Conservation (phyloP, 2,113 vertebrate genomes). For the Vimba vimba region DNA sequence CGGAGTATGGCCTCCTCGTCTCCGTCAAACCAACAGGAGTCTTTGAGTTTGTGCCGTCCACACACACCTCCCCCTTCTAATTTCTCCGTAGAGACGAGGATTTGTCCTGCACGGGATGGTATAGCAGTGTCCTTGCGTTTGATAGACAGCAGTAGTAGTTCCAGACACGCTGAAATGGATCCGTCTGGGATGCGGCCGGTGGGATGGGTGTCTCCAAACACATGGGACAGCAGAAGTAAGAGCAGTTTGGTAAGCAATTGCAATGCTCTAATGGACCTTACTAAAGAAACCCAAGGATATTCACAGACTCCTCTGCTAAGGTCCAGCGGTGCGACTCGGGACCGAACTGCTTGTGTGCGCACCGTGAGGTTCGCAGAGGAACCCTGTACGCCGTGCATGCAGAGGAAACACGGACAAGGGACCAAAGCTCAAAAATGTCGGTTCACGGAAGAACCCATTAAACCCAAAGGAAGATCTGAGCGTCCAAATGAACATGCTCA, state of each 20-base stretch:
- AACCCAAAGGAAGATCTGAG: constrained; percentile 58
- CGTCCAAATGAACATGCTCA: constrained; percentile 63
- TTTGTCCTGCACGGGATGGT: constrained; percentile 70
- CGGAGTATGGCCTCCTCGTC: constrained; percentile 60
- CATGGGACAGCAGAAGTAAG: constrained; percentile 66
- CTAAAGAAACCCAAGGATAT: constrained; percentile 57
- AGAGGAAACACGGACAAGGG: constrained; percentile 70
- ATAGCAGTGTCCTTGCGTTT: constrained; percentile 68
- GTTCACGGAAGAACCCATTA: constrained; percentile 61
- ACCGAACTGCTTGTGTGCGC: constrained; percentile 59
- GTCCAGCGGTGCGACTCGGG: background rate
- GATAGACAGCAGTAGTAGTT: constrained; percentile 66
- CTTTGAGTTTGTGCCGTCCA: constrained; percentile 24
- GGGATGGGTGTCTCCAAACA: constrained; percentile 71
- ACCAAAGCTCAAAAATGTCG: constrained; percentile 67
- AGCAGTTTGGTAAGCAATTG: constrained; percentile 78
- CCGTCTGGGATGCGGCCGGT: constrained; percentile 62
- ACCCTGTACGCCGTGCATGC: constrained; percentile 73
- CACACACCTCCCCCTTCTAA: background rate
- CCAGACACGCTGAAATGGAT: constrained; percentile 75
- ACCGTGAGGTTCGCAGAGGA: constrained; percentile 72
- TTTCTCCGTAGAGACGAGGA: constrained; percentile 48
- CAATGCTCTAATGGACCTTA: constrained; percentile 80
- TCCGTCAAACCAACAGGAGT: constrained; percentile 51
- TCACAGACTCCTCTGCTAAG: constrained; percentile 29